Evolutionary conservation across 23 tunicate genomes (phyloP).

Genomic region (Halocynthia roretzi): DNA sequence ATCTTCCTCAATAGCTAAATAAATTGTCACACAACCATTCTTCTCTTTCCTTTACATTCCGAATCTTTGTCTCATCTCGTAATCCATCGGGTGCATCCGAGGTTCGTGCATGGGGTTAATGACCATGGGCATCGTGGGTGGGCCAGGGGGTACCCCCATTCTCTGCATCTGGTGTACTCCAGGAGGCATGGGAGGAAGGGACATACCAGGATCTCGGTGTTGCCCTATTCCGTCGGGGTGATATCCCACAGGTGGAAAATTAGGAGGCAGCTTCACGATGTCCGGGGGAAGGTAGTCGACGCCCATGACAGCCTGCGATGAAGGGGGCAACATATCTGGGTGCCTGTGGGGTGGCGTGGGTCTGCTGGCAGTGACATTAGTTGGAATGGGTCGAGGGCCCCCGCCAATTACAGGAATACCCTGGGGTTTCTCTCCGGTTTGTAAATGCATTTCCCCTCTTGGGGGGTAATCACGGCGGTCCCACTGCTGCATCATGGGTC

Average conservation of each 20-base stretch:
- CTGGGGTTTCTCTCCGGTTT: conserved; percentile 56
- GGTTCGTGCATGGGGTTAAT: conserved; percentile 6
- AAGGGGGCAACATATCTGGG: background rate
- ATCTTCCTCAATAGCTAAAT: no score
- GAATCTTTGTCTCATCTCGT: conserved; percentile 1
- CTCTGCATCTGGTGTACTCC: conserved; percentile 1
- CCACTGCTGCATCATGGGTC: conserved; percentile 15
- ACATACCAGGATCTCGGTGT: background rate
- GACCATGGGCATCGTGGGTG: conserved; percentile 1
- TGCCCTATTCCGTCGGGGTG: background rate
- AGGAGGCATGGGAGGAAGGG: conserved; percentile 3
- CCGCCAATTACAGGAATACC: conserved; percentile 92
- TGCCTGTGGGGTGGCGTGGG: conserved; percentile 13
- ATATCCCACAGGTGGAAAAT: background rate
- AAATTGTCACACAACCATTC: no score
- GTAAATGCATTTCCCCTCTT: conserved; percentile 1
- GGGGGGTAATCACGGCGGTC: conserved; percentile 21
- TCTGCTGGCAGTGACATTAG: conserved; percentile 48
- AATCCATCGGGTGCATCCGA: conserved; percentile 10
- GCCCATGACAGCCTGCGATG: background rate
- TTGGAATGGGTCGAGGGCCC: conserved; percentile 74
- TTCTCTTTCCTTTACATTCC: background rate
- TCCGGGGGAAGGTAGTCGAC: conserved; percentile 2
- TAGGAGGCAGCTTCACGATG: conserved; percentile 13
- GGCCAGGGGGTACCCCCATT: background rate